Evolutionary conservation across 2,113 vertebrate genomes (phyloP), one percentile per base, ranked within the genome.

Genomic region (Carollia perspicillata): DNA sequence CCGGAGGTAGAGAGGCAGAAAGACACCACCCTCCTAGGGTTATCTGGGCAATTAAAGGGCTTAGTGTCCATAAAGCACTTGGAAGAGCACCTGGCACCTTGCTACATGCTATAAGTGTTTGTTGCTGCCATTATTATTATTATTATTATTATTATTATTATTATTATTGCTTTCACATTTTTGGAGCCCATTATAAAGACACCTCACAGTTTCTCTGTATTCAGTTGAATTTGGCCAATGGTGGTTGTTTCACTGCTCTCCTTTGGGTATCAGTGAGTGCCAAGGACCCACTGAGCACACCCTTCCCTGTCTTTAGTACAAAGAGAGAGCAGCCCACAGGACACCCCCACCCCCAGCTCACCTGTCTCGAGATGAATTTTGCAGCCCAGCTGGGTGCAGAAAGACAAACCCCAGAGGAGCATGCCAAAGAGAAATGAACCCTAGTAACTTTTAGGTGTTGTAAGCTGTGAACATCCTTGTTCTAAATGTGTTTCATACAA

Each of bases 401-500:
- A 85, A 65, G 72, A 26, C 22, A 44, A 69, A 49, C 13, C 13
- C 20, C 65, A 26, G 7, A 51, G 6, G 47, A 58, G 14, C 16
- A 49, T 14, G n/a, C 37, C 72, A 33, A 88, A 74, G n/a, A 69
- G 89, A 95, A 96, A 87, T 22, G 81, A 63, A 81, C 89, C 71
- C 77, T 66, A 30, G 81, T 60, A 79, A 60, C 30, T 86, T 58
- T 28, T 66, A 17, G 33, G 18, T 81, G n/a, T 1, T 93, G 35
- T 8, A 87, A 23, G 63, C 78, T 86, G 89, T 69, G 95, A 78
- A 17, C 55, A 88, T 74, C 94, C 35, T 74, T 30, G 77, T 84
- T 68, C 20, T 86, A 87, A 95, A 89, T 84, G 44, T 77, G 80
- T 91, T 89, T 90, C 89, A 85, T 86, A 63, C 47, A 96, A 96